Evolutionary conservation across 2,888 invertebrate genomes (phyloP), one percentile per base, ranked within the genome.

Genomic region (Parthenolecanium corni): DNA sequence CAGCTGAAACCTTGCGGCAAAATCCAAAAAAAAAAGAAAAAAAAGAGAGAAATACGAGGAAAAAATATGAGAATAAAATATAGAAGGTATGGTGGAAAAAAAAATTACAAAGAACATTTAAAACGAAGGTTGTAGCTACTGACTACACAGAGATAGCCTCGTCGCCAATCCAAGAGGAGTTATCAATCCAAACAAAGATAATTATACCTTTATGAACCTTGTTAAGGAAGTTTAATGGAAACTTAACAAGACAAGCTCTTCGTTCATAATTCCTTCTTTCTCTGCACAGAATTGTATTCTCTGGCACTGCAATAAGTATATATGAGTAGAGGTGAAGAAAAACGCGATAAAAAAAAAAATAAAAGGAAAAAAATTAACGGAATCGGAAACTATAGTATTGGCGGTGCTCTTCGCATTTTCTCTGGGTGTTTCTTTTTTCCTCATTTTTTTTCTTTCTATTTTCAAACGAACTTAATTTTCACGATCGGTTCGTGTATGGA

Each of bases 201-300:
- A 58, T 58, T 58, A 58, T 49, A 58, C 38, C 58, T 47, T 31
- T 58, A 31, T 58, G 38, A 58, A 49, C 36, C 58, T 58, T 20
- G 58, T 58, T 49, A 58, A 58, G 49, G 47, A 58, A 49, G 47
- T 58, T 57, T 58, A 58, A 58, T 58, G 58, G 58, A 58, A 58
- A 58, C 47, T 58, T 49, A 58, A 58, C 58, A 58, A 58, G 58
- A 51, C 49, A 20, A 36, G 38, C 51, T 49, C 20, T 14, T 2
- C 21, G 49, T 18, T 42, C 16, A 14, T 38, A 9, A 38, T 14
- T 11, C 38, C 38, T 38, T 14, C 9, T 14, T 42, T 42, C 44
- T 42, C 4, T 18, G 4, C 18, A 14, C 6, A 18, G 11, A 24
- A 40, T 2, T 14, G 36, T 4, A 38, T 21, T 36, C 2, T 40